phyloP scores from a whole-genome alignment of 2,113 vertebrate genomes.

The Recurvirostra avosetta region DNA sequence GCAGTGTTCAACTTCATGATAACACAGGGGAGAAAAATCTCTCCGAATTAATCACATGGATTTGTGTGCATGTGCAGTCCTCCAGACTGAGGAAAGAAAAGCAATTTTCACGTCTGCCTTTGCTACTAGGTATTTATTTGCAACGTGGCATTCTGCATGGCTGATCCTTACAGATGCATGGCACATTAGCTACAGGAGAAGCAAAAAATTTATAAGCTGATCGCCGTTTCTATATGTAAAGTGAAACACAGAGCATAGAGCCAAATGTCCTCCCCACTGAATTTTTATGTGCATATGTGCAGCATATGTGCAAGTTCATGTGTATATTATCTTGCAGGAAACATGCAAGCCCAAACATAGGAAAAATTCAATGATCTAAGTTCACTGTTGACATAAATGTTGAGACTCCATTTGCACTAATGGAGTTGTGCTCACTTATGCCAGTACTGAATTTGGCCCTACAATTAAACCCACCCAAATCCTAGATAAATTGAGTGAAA shows the following conservation, averaged over 20 bases:
- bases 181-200: constrained; percentile 37
- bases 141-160: constrained; percentile 18
- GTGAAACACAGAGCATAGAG: neutral
- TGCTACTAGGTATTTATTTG: neutral
- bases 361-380: constrained; percentile 37
- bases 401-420: neutral
- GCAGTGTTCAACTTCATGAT: neutral
- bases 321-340: constrained; percentile 39
- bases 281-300: constrained; percentile 39
- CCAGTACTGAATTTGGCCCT: constrained; percentile 16
- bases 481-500: constrained; percentile 37
- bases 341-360: constrained; percentile 42
- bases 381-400: constrained; percentile 28
- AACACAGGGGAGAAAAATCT: neutral
- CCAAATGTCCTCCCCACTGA: neutral
- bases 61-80: neutral
- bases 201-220: neutral
- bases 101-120: neutral
- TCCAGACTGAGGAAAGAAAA: neutral
- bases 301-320: constrained; percentile 31
- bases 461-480: constrained; percentile 40
- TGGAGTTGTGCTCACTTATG: constrained; percentile 2
- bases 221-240: neutral
- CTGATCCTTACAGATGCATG: constrained; percentile 34
- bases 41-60: neutral